Percentiles rank a stretch among this genome's conserved stretches.
phyloP scores from a whole-genome alignment of 2,888 invertebrate genomes.

The Nymphalis polychloros region DNA sequence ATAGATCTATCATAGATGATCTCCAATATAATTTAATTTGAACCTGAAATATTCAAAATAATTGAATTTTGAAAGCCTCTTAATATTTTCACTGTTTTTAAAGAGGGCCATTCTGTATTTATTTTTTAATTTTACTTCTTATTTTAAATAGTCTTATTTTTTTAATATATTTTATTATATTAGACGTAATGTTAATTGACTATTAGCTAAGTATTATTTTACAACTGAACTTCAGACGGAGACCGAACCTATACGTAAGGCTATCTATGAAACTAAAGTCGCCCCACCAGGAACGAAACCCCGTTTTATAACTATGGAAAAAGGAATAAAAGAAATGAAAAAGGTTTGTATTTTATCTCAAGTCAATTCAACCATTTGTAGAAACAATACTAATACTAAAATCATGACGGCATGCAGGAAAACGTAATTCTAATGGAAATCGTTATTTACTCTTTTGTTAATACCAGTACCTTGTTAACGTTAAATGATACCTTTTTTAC shows the following conservation, averaged over 20 bases:
- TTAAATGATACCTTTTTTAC: not conserved
- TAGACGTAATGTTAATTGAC: not conserved
- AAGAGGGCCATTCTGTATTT: too few relatives aligned
- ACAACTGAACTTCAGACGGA: conserved; percentile 76
- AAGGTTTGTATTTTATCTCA: conserved; percentile 52
- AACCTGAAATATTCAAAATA: too few relatives aligned
- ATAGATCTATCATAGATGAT: too few relatives aligned
- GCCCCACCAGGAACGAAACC: conserved; percentile 81
- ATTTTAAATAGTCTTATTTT: too few relatives aligned
- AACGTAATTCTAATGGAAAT: not conserved
- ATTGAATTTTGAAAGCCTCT: too few relatives aligned
- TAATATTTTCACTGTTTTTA: too few relatives aligned
- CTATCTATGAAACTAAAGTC: conserved; percentile 84
- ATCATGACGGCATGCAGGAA: not conserved
- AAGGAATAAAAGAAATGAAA: conserved; percentile 82
- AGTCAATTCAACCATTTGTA: not conserved
- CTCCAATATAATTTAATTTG: too few relatives aligned
- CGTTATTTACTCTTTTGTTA: not conserved
- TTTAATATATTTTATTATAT: too few relatives aligned
- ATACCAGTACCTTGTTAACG: not conserved
- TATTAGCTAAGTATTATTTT: not conserved
- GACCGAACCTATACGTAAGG: conserved; percentile 83
- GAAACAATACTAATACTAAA: not conserved
- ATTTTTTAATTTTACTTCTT: too few relatives aligned
- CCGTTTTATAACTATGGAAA: conserved; percentile 82